phyloP scores from a whole-genome alignment of 2,113 vertebrate species.

The Lepisosteus oculatus region DNA sequence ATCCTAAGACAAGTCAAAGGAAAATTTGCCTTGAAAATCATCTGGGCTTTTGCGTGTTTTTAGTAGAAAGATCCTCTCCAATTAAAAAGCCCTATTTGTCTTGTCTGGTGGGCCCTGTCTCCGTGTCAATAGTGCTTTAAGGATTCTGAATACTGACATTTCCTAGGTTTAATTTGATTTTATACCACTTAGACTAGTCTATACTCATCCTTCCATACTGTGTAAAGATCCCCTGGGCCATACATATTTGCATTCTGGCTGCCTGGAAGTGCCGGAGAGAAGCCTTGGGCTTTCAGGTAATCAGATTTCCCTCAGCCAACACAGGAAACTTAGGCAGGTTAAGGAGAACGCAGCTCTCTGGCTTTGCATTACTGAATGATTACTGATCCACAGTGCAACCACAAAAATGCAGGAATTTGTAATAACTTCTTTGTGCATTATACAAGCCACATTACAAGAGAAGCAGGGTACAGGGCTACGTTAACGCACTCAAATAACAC shows the following conservation, averaged over 20 bases:
- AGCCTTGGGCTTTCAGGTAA: neutral
- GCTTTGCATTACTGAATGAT: no score
- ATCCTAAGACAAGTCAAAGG: no score
- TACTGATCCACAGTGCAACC: no score
- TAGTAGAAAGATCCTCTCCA: no score
- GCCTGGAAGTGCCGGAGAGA: neutral
- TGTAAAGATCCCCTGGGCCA: neutral
- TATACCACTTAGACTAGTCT: neutral
- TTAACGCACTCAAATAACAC: neutral
- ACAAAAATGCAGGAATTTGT: no score
- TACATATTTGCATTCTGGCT: neutral
- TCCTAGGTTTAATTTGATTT: neutral
- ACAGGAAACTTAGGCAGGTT: neutral
- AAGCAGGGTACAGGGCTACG: neutral
- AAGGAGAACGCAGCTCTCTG: neutral
- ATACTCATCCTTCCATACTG: neutral
- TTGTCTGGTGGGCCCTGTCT: neutral
- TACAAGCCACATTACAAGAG: no score
- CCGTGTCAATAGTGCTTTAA: neutral
- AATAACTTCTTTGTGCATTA: no score
- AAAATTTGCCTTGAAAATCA: no score
- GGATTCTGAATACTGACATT: neutral
- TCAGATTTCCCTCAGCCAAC: neutral
- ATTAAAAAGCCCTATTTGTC: no score
- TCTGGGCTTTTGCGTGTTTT: no score